phyloP scores from a whole-genome alignment of 1,140 invertebrate species.

The Steinernema khuongi region DNA sequence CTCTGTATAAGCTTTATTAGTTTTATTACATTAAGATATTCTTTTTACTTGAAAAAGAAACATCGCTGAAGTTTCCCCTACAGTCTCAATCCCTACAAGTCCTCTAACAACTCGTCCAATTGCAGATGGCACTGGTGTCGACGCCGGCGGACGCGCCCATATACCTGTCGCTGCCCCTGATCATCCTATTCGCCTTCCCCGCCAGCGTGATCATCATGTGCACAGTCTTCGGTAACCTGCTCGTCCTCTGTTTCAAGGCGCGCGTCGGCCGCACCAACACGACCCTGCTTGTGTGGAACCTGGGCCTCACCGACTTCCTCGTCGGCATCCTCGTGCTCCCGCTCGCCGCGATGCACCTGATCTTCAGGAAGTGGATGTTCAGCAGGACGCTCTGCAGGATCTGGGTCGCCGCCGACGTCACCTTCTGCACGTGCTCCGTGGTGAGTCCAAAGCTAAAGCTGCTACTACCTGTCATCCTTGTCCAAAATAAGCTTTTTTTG shows the following conservation, averaged over 20 bases:
- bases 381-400: slow-evolving; percentile 62
- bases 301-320: slow-evolving; percentile 61
- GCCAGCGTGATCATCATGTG: slow-evolving; percentile 54
- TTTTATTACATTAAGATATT: too few relatives aligned
- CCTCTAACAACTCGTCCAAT: not conserved
- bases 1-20: too few relatives aligned
- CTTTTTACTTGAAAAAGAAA: not conserved
- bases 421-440: slow-evolving; percentile 64
- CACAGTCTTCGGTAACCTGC: slow-evolving; percentile 56
- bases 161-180: slow-evolving; percentile 39
- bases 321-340: slow-evolving; percentile 64
- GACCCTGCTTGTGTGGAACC: slow-evolving; percentile 56
- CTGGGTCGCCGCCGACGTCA: slow-evolving; percentile 63
- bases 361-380: slow-evolving; percentile 60
- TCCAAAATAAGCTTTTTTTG: too few relatives aligned
- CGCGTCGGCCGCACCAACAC: slow-evolving; percentile 56
- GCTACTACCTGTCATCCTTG: too few relatives aligned
- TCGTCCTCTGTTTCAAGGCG: slow-evolving; percentile 54
- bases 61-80: not conserved
- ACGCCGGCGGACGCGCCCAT: not conserved
- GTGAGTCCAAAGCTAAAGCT: too few relatives aligned
- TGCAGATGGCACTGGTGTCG: not conserved
- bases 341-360: slow-evolving; percentile 56
- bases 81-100: not conserved
- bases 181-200: slow-evolving; percentile 49